These are phyloP conservation scores for Sceliomorpha sp. DNA, from an alignment of 2,888 invertebrate genomes.

Conservation along the genomic window DNA sequence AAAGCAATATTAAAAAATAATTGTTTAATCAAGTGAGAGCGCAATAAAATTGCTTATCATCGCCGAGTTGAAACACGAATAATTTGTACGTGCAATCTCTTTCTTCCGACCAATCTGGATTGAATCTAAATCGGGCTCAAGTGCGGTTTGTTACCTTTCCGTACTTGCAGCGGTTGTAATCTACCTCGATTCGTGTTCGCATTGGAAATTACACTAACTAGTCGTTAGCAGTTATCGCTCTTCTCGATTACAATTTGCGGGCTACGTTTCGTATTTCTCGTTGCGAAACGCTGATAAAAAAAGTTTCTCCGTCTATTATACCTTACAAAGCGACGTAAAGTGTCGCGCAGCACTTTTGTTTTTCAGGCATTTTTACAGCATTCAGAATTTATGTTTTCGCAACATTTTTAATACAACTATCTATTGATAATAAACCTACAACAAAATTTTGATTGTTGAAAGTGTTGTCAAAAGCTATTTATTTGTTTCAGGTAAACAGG, in stretches of 20 bases:
- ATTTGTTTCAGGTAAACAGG: too few species aligned
- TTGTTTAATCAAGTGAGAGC: conserved; percentile 53
- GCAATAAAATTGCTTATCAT: conserved; percentile 53
- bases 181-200: conserved; percentile 58
- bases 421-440: too few species aligned
- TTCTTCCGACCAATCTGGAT: conserved; percentile 48
- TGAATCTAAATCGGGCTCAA: conserved; percentile 59
- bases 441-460: too few species aligned
- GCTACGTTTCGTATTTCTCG: conserved; percentile 41
- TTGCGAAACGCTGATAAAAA: conserved; percentile 43
- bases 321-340: too few species aligned
- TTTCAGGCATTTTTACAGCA: too few species aligned
- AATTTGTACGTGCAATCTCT: conserved; percentile 57
- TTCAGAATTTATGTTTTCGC: too few species aligned
- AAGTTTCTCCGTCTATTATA: too few species aligned
- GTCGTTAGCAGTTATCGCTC: conserved; percentile 56
- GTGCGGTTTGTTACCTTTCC: conserved; percentile 57
- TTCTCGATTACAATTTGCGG: conserved; percentile 57
- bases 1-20: conserved; percentile 45
- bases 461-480: too few species aligned
- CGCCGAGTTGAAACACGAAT: conserved; percentile 39
- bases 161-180: conserved; percentile 54
- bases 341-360: too few species aligned
- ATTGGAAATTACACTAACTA: conserved; percentile 57
- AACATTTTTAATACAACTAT: too few species aligned